Base-by-base conservation (phyloP, 2,888 invertebrate species). In the Hyles lineata region DNA sequence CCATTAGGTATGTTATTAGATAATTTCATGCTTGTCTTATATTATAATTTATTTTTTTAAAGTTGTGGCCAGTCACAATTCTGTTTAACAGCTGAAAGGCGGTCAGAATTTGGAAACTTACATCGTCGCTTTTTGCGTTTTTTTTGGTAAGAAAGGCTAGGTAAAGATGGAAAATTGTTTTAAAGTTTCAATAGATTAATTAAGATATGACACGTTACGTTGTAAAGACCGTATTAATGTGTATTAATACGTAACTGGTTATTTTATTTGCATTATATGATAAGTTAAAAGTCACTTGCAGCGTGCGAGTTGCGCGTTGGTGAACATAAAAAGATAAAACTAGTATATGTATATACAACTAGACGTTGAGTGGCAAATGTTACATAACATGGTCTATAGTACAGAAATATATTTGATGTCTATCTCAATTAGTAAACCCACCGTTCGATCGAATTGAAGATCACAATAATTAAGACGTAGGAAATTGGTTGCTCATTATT, bases 281-380 rank as follows among this genome's bases (percentile, higher is more conserved):
- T 67, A 67, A 67, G 67, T 67, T 67, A 67, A 67, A 67, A 67
- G 67, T 67, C 67, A 67, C 67, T 67, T 50, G 67, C 67, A 50
- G 23, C 23, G 67, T 50, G 67, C 50, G 67, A 17, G 67, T 50
- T 67, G 23, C 67, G 67, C 23, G 23, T 15, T 50, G 50, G n/a
- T 50, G 50, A 15, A 67, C 43, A 67, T 50, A 67, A 67, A 50
- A 67, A 50, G 67, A 67, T 67, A 50, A 50, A 50, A 23, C 43
- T 50, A 67, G 43, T 23, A 43, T 67, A 43, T 67, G 15, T 67
- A 43, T 50, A n/a, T 19, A n/a, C 15, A 23, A n/a, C 11, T 63
- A 43, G n/a, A 9, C 32, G n/a, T n/a, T 59, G 59, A 62, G 63
- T 63, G n/a, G 21, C 35, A 63, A 62, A 62, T 35, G 43, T 67